A percentile compares a stretch with the other conserved stretches of the same genome.
These are phyloP conservation scores for Athene cunicularia DNA, from an alignment of 2,113 vertebrate species.

Conservation along the genomic window DNA sequence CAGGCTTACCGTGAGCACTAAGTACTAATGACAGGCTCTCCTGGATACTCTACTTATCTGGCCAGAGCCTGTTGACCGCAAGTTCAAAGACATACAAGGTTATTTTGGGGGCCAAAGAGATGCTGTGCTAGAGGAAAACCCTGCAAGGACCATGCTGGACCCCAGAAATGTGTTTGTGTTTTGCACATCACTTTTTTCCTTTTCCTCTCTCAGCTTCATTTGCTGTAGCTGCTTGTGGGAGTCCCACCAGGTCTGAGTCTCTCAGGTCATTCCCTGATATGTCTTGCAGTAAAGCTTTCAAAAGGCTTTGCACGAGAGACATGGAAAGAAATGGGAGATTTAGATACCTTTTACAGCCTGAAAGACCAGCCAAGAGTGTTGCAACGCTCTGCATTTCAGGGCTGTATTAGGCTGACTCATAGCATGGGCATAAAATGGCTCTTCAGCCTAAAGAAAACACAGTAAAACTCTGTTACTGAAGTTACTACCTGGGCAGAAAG, in stretches of 20 bases:
- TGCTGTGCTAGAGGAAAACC: neutral
- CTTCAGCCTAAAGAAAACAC: neutral
- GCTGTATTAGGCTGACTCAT: neutral
- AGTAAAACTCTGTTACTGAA: conserved; percentile 5
- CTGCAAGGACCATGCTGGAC: neutral
- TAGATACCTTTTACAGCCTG: neutral
- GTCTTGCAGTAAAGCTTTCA: neutral
- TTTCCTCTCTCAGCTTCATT: neutral
- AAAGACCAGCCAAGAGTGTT: neutral
- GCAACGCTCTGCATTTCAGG: neutral
- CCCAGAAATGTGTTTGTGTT: neutral
- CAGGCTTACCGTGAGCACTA: neutral
- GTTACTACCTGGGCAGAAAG: neutral
- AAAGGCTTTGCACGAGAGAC: neutral
- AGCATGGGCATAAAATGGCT: neutral
- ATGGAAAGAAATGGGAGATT: neutral
- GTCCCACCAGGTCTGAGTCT: neutral
- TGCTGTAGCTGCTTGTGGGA: neutral
- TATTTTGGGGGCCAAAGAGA: neutral
- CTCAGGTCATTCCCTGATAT: neutral
- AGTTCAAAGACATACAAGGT: neutral
- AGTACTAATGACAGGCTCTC: neutral
- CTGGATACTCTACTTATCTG: neutral
- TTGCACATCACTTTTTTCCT: neutral
- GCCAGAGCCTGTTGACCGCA: neutral